Evolutionary conservation across 2,888 invertebrate species (phyloP).

Genomic region (Melikaiella ostensackeni): DNA sequence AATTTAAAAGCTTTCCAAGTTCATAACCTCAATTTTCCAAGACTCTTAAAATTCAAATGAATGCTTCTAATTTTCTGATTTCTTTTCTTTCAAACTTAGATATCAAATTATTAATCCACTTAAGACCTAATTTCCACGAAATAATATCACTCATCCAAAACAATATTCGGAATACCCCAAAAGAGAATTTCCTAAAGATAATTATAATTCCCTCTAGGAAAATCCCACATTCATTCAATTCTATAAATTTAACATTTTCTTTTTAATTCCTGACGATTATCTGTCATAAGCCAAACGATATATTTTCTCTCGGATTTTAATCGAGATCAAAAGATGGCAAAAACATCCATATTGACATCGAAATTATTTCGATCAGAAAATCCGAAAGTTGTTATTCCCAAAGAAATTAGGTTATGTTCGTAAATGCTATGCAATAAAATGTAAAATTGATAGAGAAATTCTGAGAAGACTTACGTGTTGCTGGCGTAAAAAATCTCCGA

Average conservation of each 20-base stretch:
- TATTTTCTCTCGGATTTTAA: background rate
- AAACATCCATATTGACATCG: conserved; percentile 32
- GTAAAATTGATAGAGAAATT: background rate
- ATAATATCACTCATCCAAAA: background rate
- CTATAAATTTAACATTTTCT: background rate
- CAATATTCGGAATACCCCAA: background rate
- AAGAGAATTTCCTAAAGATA: no score
- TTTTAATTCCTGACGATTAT: background rate
- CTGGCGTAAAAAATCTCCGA: conserved; percentile 73
- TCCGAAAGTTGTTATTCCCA: background rate
- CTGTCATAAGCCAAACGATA: background rate
- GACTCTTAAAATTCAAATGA: no score
- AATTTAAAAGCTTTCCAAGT: background rate
- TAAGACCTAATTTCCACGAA: no score
- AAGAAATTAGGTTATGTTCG: background rate
- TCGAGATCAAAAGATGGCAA: background rate
- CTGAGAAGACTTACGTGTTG: conserved; percentile 44
- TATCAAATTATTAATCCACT: no score
- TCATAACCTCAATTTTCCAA: background rate
- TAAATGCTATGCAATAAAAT: background rate
- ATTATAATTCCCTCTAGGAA: background rate
- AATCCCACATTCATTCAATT: background rate
- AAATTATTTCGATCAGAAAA: background rate
- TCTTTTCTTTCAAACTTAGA: no score
- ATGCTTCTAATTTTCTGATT: no score